Conservation (phyloP, 2,888 invertebrate species). For the Nomada ferruginata region DNA sequence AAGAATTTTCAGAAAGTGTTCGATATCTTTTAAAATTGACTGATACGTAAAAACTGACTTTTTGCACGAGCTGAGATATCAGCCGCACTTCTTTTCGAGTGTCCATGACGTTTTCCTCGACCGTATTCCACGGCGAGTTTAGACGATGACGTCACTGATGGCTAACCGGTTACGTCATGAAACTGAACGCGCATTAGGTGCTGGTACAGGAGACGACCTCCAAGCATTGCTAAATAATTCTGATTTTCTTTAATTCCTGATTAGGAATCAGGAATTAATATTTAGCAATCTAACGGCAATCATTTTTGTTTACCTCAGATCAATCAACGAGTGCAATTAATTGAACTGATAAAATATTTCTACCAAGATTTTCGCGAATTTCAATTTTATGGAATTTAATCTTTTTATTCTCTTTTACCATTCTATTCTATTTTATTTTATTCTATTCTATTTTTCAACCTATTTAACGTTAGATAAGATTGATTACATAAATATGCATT, state of each 20-base stretch:
- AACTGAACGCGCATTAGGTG: slow-evolving; percentile 24
- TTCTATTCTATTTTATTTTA: too few relatives aligned
- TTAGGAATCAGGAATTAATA: too few relatives aligned
- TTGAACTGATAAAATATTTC: too few relatives aligned
- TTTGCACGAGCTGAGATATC: slow-evolving; percentile 15
- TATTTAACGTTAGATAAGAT: too few relatives aligned
- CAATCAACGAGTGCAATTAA: too few relatives aligned
- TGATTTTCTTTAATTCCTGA: background rate
- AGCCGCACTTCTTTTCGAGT: slow-evolving; percentile 24
- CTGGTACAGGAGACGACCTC: slow-evolving; percentile 3
- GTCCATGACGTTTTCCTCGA: slow-evolving; percentile 65
- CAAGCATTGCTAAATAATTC: slow-evolving; percentile 1
- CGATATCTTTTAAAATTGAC: background rate
- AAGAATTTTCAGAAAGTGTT: background rate
- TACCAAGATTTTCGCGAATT: too few relatives aligned
- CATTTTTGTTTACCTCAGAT: too few relatives aligned
- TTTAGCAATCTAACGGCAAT: too few relatives aligned
- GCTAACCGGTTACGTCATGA: slow-evolving; percentile 75
- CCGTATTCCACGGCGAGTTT: slow-evolving; percentile 71
- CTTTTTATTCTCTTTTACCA: too few relatives aligned
- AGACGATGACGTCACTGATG: slow-evolving; percentile 80
- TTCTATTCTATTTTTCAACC: too few relatives aligned
- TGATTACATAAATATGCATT: too few relatives aligned
- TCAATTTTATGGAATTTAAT: too few relatives aligned
- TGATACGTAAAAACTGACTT: background rate